phyloP scores from a whole-genome alignment of 92 coral and sea anemone genomes.

The Montipora capitata region DNA sequence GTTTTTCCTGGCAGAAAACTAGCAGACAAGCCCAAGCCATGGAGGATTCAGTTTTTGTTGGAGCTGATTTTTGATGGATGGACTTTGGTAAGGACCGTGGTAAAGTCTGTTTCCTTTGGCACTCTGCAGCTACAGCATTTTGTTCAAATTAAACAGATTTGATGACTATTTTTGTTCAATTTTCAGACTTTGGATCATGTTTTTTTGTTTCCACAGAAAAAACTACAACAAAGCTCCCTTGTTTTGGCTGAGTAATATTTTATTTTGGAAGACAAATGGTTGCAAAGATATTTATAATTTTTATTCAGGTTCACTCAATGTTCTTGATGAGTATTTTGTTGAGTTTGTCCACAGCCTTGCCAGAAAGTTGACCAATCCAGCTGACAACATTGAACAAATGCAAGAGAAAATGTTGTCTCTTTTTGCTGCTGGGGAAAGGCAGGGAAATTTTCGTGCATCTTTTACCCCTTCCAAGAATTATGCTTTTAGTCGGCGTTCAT shows the following conservation, averaged over 20 bases:
- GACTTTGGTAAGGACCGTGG: constrained; percentile 45
- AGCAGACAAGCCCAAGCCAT: constrained; percentile 62
- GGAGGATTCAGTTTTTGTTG: constrained; percentile 55
- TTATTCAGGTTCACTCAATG: constrained; percentile 36
- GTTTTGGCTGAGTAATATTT: constrained; percentile 59
- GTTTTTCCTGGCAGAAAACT: constrained; percentile 18
- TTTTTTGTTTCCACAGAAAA: constrained; percentile 73
- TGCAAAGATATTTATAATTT: constrained; percentile 44
- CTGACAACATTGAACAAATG: constrained; percentile 46
- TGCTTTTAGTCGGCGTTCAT: constrained; percentile 27
- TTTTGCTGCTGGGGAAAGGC: constrained; percentile 62
- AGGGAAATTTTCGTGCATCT: not conserved
- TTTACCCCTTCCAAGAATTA: too few species aligned
- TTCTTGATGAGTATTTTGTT: constrained; percentile 63
- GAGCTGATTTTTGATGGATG: constrained; percentile 66
- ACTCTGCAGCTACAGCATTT: constrained; percentile 60
- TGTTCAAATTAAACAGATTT: constrained; percentile 65
- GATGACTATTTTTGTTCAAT: constrained; percentile 60
- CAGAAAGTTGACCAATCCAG: constrained; percentile 35
- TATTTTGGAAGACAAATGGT: constrained; percentile 54
- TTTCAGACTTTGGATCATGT: constrained; percentile 72
- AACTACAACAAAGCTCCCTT: constrained; percentile 72
- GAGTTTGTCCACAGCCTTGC: constrained; percentile 72
- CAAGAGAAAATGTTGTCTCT: constrained; percentile 48
- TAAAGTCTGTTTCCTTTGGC: constrained; percentile 62